Evolutionary conservation across 2,888 invertebrate species (phyloP).

Genomic region (Acleris literana): DNA sequence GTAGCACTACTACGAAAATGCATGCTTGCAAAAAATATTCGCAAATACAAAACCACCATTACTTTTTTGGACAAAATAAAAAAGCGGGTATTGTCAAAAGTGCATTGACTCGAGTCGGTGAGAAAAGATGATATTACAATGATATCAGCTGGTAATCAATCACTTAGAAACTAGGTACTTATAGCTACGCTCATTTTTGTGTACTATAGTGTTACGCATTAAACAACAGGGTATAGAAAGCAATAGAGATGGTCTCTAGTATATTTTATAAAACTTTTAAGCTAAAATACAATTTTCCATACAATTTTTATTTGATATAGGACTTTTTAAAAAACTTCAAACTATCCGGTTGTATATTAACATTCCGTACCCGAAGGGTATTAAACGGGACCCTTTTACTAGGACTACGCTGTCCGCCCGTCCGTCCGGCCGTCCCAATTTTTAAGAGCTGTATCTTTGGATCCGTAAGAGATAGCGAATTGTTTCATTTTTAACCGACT

Average conservation of each 20-base stretch:
- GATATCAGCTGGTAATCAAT: constrained; percentile 23
- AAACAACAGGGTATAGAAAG: constrained; percentile 1
- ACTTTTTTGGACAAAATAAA: neutral
- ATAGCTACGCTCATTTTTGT: neutral
- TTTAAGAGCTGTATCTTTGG: too few relatives aligned
- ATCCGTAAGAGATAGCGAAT: too few relatives aligned
- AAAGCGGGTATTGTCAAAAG: neutral
- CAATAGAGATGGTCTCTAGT: neutral
- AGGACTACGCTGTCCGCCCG: too few relatives aligned
- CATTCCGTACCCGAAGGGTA: too few relatives aligned
- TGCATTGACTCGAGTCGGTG: constrained; percentile 4
- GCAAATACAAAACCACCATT: constrained; percentile 38
- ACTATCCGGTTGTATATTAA: too few relatives aligned
- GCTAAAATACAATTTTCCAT: too few relatives aligned
- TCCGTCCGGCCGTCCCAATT: too few relatives aligned
- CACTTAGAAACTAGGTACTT: constrained; percentile 12
- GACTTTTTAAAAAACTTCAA: too few relatives aligned
- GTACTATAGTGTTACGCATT: constrained; percentile 7
- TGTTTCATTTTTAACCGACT: too few relatives aligned
- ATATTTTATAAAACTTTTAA: neutral
- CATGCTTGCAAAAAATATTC: constrained; percentile 62
- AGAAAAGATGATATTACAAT: constrained; percentile 4
- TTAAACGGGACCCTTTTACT: too few relatives aligned
- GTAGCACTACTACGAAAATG: constrained; percentile 76
- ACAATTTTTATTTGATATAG: too few relatives aligned